These are phyloP conservation scores for Gila orcuttii DNA, from an alignment of 2,113 vertebrate species.

Conservation along the genomic window DNA sequence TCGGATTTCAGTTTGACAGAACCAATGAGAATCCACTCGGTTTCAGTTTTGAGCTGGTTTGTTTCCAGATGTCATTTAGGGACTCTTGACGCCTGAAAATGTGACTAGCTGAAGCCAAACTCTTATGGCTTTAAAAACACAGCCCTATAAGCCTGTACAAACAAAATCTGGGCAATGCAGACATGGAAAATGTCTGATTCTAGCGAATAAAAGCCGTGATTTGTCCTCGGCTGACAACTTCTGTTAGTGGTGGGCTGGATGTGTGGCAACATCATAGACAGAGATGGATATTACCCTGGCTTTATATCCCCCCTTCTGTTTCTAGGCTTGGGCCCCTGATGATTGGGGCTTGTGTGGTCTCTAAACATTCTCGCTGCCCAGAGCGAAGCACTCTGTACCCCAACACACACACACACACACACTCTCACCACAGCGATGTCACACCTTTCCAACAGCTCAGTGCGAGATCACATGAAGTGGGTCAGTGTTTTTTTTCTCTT, in stretches of 20 bases:
- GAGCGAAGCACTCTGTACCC: constrained; percentile 70
- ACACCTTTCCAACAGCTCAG: constrained; percentile 79
- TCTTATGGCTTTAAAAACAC: constrained; percentile 1
- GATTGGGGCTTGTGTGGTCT: constrained; percentile 76
- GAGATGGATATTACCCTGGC: constrained; percentile 51
- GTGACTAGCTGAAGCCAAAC: neutral
- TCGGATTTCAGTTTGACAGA: neutral
- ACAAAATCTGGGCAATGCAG: neutral
- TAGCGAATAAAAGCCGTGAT: neutral
- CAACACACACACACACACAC: constrained; percentile 74
- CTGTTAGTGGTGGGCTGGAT: constrained; percentile 24
- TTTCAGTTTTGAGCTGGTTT: constrained; percentile 1
- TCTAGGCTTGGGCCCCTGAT: constrained; percentile 77
- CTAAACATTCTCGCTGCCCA: constrained; percentile 72
- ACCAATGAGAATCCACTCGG: constrained; percentile 7
- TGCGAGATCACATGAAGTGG: constrained; percentile 84
- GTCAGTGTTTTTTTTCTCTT: constrained; percentile 72
- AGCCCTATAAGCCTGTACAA: constrained; percentile 24
- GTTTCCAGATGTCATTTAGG: constrained; percentile 37
- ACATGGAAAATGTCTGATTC: constrained; percentile 23
- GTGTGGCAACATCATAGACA: constrained; percentile 45
- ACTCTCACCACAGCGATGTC: constrained; percentile 78
- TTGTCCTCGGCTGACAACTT: constrained; percentile 7
- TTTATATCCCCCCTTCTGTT: constrained; percentile 68
- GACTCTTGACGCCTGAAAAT: constrained; percentile 23